Evolutionary conservation across 2,797 vertebrate genomes (phyloP).

Genomic region (Tenualosa thibaudeaui): DNA sequence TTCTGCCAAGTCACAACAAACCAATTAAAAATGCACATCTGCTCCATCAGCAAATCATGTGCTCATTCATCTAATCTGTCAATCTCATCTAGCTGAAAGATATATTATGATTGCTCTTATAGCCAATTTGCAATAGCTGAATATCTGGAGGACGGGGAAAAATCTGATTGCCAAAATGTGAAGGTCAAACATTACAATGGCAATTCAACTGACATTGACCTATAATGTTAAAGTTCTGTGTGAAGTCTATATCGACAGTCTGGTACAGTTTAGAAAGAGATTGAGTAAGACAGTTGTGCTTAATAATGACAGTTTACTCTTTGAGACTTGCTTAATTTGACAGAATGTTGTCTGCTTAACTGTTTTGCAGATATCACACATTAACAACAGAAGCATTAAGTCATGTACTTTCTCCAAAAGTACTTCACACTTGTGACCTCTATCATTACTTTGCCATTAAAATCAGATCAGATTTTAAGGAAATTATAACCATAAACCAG

Average conservation of each 20-base stretch:
- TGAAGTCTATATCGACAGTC: not conserved
- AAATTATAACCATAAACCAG: not conserved
- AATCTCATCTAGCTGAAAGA: conserved; percentile 60
- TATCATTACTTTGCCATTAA: too few relatives aligned
- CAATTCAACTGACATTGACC: not conserved
- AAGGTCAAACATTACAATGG: not conserved
- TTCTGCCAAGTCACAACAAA: conserved; percentile 65
- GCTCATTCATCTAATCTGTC: conserved; percentile 32
- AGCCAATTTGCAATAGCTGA: conserved; percentile 1
- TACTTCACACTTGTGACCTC: too few relatives aligned
- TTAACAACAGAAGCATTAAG: too few relatives aligned
- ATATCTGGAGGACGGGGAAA: not conserved
- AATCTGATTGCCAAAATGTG: conserved; percentile 3
- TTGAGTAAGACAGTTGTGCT: not conserved
- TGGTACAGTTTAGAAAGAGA: not conserved
- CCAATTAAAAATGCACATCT: conserved; percentile 75
- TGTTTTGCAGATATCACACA: too few relatives aligned
- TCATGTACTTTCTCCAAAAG: too few relatives aligned
- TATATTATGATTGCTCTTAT: not conserved
- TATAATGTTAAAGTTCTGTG: not conserved
- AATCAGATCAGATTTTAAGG: too few relatives aligned
- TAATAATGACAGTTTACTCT: not conserved
- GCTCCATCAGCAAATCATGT: conserved; percentile 67
- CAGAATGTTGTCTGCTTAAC: not conserved
- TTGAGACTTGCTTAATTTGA: not conserved